A percentile compares a stretch with the other conserved stretches of the same genome.
phyloP scores from a whole-genome alignment of 1,140 invertebrate genomes.

The Colletes gigas region DNA sequence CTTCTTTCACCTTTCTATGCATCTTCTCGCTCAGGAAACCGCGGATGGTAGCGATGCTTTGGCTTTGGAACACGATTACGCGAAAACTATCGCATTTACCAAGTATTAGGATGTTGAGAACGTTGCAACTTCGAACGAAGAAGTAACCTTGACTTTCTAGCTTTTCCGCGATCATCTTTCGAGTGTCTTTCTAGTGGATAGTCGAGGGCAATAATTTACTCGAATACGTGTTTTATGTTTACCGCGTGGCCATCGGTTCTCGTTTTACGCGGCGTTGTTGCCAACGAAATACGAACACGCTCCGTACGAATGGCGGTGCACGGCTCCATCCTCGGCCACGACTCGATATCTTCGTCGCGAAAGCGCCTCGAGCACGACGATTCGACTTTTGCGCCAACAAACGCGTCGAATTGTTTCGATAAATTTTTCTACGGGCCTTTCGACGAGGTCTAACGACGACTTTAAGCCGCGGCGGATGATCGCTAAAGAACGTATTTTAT shows the following conservation, averaged over 20 bases:
- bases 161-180: no score
- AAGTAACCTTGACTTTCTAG: no score
- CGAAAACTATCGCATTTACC: no score
- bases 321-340: neutral
- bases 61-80: no score
- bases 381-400: neutral
- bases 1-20: no score
- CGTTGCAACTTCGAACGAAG: no score
- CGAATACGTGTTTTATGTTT: neutral
- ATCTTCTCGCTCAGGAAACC: no score
- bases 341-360: neutral
- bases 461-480: neutral
- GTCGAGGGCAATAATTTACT: neutral
- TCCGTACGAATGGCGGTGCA: neutral
- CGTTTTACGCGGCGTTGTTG: neutral
- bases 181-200: neutral
- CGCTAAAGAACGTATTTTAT: slow-evolving; percentile 23
- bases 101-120: no score
- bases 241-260: neutral
- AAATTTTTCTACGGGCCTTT: neutral
- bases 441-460: slow-evolving; percentile 13
- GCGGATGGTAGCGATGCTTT: no score
- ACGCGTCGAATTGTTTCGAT: slow-evolving; percentile 25
- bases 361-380: neutral
- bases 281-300: neutral